These are phyloP conservation scores for Orthonevra nobilis DNA, from an alignment of 2,888 invertebrate species.

Conservation along the genomic window DNA sequence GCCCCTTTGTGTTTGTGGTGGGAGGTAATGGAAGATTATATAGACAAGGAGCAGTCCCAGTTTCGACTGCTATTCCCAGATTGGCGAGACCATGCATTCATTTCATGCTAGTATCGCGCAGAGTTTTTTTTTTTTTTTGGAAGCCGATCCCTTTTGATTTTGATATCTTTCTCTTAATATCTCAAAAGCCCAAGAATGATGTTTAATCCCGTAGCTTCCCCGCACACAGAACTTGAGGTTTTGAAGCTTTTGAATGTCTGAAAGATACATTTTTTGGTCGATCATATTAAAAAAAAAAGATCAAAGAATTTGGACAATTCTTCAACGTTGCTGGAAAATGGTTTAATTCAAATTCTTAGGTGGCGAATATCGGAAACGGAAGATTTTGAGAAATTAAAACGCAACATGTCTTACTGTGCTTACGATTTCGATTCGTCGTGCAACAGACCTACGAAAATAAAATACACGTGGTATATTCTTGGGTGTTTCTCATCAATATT, in stretches of 20 bases:
- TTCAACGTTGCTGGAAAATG: conserved; percentile 8
- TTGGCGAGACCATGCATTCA: conserved; percentile 17
- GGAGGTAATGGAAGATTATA: not conserved
- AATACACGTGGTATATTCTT: not conserved
- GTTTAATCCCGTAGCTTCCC: conserved; percentile 11
- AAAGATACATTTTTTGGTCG: conserved; percentile 2
- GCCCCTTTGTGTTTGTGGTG: conserved; percentile 3
- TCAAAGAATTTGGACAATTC: conserved; percentile 7
- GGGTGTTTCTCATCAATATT: not conserved
- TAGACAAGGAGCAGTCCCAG: conserved; percentile 22
- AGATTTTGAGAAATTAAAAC: not conserved
- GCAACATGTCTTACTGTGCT: not conserved
- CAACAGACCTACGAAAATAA: not conserved
- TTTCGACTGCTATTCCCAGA: not conserved
- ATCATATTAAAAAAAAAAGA: conserved; percentile 5
- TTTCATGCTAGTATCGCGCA: conserved; percentile 9
- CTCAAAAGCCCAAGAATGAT: conserved; percentile 10
- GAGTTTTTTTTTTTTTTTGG: conserved; percentile 11
- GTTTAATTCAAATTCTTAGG: not conserved
- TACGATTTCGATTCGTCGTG: not conserved
- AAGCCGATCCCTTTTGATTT: conserved; percentile 26
- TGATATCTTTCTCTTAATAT: conserved; percentile 11
- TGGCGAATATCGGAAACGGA: not conserved
- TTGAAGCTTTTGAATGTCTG: conserved; percentile 5
- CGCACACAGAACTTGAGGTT: not conserved